Conservation (phyloP, 2,888 invertebrate genomes). For the Apeira syringaria region DNA sequence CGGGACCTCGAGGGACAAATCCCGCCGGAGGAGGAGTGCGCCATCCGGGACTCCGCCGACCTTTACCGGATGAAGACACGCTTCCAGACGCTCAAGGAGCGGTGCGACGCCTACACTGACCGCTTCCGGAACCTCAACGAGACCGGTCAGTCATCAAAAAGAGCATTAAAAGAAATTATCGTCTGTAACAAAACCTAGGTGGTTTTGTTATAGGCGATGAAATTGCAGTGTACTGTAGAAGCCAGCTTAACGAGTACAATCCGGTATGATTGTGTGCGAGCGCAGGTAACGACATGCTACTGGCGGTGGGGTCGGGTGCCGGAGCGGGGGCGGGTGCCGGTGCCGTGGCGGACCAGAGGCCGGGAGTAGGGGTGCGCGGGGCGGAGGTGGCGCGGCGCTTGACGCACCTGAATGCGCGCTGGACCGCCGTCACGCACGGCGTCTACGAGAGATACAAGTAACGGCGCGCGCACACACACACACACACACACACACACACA, state of each 20-base stretch:
- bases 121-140: conserved; percentile 88
- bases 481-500: too few relatives aligned
- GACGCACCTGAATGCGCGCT: conserved; percentile 87
- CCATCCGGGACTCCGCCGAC: conserved; percentile 86
- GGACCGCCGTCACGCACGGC: conserved; percentile 87
- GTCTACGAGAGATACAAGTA: conserved; percentile 87
- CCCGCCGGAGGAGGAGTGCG: conserved; percentile 57
- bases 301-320: conserved; percentile 84
- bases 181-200: too few relatives aligned
- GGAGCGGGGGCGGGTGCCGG: too few relatives aligned
- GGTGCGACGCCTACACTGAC: conserved; percentile 86
- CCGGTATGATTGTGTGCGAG: neutral
- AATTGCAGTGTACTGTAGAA: too few relatives aligned
- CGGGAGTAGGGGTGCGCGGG: conserved; percentile 55
- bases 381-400: conserved; percentile 86
- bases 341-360: too few relatives aligned
- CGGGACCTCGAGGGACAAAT: conserved; percentile 81
- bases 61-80: conserved; percentile 88
- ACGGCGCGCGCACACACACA: too few relatives aligned
- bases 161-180: too few relatives aligned
- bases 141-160: conserved; percentile 79
- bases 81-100: conserved; percentile 88
- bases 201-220: too few relatives aligned
- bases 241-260: neutral
- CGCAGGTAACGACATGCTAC: conserved; percentile 84